These are phyloP conservation scores for Lycaena phlaeas DNA, from an alignment of 2,888 invertebrate species.

Conservation along the genomic window DNA sequence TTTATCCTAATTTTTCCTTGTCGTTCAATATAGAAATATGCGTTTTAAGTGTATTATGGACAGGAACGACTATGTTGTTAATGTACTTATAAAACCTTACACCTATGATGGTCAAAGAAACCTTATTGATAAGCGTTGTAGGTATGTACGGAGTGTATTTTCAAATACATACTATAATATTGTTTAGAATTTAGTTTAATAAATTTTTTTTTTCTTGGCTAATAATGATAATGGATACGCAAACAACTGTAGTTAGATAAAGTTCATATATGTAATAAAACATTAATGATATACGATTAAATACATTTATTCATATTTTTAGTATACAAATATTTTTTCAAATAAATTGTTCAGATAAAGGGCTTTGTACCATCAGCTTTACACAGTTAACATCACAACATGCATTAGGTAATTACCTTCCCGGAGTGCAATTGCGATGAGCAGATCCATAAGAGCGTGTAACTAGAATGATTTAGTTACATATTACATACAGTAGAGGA, in stretches of 20 bases:
- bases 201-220: too few relatives aligned
- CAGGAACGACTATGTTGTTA: too few relatives aligned
- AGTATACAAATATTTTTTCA: too few relatives aligned
- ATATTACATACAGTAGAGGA: too few relatives aligned
- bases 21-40: neutral
- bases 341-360: neutral
- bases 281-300: too few relatives aligned
- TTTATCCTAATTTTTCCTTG: neutral
- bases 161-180: too few relatives aligned
- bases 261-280: too few relatives aligned
- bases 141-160: too few relatives aligned
- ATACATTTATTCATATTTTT: neutral
- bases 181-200: too few relatives aligned
- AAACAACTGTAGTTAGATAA: too few relatives aligned
- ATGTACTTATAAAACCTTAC: conserved; percentile 1
- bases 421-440: conserved; percentile 1
- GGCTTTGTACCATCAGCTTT: conserved; percentile 1
- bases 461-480: neutral
- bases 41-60: too few relatives aligned
- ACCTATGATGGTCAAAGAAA: conserved; percentile 5
- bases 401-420: neutral
- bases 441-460: neutral
- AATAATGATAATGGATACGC: too few relatives aligned
- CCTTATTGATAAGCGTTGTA: neutral
- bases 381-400: neutral